These are phyloP conservation scores for Dynastes maya DNA, from an alignment of 2,888 invertebrate genomes.

Conservation along the genomic window DNA sequence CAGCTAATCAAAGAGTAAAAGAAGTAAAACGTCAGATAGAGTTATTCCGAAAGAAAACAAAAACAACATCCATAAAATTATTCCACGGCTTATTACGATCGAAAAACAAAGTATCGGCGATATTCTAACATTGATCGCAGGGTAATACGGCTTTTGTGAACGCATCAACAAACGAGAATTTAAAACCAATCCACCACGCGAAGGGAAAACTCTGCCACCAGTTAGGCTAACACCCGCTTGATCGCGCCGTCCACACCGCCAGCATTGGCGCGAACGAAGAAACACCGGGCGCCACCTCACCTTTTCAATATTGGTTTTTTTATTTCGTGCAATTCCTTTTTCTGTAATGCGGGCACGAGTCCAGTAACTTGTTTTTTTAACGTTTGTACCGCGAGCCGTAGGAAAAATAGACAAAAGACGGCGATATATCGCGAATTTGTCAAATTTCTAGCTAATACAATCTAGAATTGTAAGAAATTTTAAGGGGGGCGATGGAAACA, in stretches of 20 bases:
- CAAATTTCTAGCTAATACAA: neutral
- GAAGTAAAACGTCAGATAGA: too few species aligned
- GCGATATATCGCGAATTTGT: neutral
- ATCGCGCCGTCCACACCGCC: neutral
- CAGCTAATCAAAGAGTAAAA: too few species aligned
- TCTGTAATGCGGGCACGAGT: conserved; percentile 55
- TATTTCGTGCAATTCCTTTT: conserved; percentile 50
- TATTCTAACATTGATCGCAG: too few species aligned
- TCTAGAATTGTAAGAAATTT: neutral
- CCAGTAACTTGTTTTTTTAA: conserved; percentile 49
- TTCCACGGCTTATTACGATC: too few species aligned
- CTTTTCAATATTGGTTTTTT: conserved; percentile 49
- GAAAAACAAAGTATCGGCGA: too few species aligned
- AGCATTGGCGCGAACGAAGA: conserved; percentile 12
- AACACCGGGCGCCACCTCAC: conserved; percentile 39
- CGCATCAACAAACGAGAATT: too few species aligned
- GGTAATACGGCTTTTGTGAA: too few species aligned
- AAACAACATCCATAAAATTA: too few species aligned
- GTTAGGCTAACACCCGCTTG: neutral
- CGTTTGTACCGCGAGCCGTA: conserved; percentile 30
- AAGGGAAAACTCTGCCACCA: too few species aligned
- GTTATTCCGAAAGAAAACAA: too few species aligned
- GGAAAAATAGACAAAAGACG: neutral
- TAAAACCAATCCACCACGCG: too few species aligned
- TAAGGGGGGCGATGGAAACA: neutral